phyloP scores from a whole-genome alignment of 2,797 vertebrate species.

The Leptoclinus maculatus region DNA sequence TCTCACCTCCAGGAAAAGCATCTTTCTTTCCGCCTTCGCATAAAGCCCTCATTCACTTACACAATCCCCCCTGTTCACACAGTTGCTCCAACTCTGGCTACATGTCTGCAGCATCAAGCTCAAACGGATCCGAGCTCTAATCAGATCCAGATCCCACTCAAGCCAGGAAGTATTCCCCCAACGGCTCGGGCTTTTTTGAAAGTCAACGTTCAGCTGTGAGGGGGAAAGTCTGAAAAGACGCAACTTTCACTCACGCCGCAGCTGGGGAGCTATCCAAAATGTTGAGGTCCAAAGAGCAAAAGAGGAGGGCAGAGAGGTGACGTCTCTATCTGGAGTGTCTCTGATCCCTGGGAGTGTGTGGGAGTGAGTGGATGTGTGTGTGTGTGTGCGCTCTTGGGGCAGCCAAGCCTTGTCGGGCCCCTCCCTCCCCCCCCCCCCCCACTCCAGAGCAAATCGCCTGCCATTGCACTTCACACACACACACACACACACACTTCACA shows the following conservation, averaged over 20 bases:
- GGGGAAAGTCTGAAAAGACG: slow-evolving; percentile 6
- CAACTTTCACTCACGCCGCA: background rate
- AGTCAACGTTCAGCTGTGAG: slow-evolving; percentile 33
- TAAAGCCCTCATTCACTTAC: slow-evolving; percentile 48
- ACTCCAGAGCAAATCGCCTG: slow-evolving; percentile 64
- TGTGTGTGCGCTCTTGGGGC: slow-evolving; percentile 48
- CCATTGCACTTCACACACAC: slow-evolving; percentile 64
- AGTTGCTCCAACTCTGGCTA: slow-evolving; percentile 30
- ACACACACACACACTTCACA: slow-evolving; percentile 47
- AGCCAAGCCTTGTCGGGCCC: slow-evolving; percentile 59
- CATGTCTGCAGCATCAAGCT: slow-evolving; percentile 56
- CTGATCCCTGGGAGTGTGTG: slow-evolving; percentile 57
- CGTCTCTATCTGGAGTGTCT: slow-evolving; percentile 65
- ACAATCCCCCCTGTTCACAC: slow-evolving; percentile 25
- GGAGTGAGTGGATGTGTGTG: slow-evolving; percentile 41
- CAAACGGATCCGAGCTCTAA: slow-evolving; percentile 53
- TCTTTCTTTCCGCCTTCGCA: slow-evolving; percentile 51
- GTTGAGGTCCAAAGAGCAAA: slow-evolving; percentile 41
- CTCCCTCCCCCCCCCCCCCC: slow-evolving; percentile 71
- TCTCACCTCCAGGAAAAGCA: slow-evolving; percentile 78
- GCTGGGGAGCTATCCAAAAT: slow-evolving; percentile 15
- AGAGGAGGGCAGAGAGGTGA: slow-evolving; percentile 51
- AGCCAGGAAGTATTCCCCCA: slow-evolving; percentile 36
- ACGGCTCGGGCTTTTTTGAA: slow-evolving; percentile 15
- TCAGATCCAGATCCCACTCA: slow-evolving; percentile 59